These are phyloP conservation scores for Calypte anna DNA, from an alignment of 2,113 vertebrate genomes.

Conservation along the genomic window DNA sequence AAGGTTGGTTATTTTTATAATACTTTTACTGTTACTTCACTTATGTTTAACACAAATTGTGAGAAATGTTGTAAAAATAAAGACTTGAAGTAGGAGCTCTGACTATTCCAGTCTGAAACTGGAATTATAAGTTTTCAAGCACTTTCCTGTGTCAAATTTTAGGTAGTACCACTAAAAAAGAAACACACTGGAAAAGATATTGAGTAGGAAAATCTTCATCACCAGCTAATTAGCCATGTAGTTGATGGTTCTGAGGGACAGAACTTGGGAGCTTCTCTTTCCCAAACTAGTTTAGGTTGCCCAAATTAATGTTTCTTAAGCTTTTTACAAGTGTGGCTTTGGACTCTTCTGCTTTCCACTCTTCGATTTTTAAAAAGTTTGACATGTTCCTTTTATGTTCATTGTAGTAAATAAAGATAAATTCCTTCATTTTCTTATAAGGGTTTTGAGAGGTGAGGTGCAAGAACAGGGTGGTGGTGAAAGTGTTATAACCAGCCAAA, in stretches of 20 bases:
- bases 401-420: not conserved
- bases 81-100: not conserved
- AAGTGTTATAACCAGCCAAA: not conserved
- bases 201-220: not conserved
- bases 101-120: not conserved
- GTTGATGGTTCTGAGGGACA: not conserved
- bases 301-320: not conserved
- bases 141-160: not conserved
- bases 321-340: not conserved
- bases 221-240: not conserved
- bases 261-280: not conserved
- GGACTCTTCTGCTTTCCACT: not conserved
- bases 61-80: not conserved
- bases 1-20: slow-evolving; percentile 83
- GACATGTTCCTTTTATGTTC: not conserved
- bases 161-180: not conserved
- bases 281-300: not conserved
- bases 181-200: not conserved
- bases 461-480: not conserved
- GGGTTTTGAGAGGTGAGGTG: not conserved
- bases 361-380: not conserved
- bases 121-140: not conserved
- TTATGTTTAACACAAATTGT: not conserved
- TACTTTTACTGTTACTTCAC: not conserved
- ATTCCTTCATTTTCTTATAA: not conserved